Evolutionary conservation across 2,888 invertebrate species (phyloP).

Genomic region (Xestia sexstrigata): DNA sequence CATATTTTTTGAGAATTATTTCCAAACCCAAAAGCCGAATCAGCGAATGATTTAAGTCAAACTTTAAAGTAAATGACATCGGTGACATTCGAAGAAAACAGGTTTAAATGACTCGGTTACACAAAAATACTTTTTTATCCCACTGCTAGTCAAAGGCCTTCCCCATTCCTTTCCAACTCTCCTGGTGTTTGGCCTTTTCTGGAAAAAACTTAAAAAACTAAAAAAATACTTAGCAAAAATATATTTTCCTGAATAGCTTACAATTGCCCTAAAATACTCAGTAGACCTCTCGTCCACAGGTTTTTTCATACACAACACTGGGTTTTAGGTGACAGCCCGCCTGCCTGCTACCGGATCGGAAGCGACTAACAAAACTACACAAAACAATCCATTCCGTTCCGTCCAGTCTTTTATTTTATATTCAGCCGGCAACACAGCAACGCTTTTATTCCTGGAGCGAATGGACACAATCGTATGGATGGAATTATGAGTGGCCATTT

Average conservation of each 20-base stretch:
- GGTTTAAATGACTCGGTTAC: background rate
- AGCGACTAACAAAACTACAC: constrained; percentile 33
- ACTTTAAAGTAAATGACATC: background rate
- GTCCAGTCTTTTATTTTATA: constrained; percentile 52
- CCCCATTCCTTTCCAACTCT: too few species aligned
- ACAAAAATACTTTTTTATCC: background rate
- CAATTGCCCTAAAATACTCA: background rate
- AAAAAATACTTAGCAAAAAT: too few species aligned
- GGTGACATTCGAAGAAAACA: background rate
- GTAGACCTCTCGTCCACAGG: background rate
- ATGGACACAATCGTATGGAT: constrained; percentile 17
- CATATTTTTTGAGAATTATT: background rate
- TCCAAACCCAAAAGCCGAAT: background rate
- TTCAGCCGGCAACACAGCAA: constrained; percentile 44
- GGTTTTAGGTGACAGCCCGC: constrained; percentile 47
- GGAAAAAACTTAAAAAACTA: too few species aligned
- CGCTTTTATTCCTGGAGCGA: constrained; percentile 46
- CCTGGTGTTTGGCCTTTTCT: too few species aligned
- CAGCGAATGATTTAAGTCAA: background rate
- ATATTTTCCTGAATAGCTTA: background rate
- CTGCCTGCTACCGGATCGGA: constrained; percentile 26
- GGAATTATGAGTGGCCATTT: constrained; percentile 36
- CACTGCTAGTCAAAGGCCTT: too few species aligned
- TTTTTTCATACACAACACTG: constrained; percentile 17
- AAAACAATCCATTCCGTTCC: constrained; percentile 29